Percentiles rank a stretch among this genome's conserved stretches.
These are phyloP conservation scores for Tursiops truncatus DNA, from an alignment of 2,113 vertebrate genomes.

Conservation along the genomic window DNA sequence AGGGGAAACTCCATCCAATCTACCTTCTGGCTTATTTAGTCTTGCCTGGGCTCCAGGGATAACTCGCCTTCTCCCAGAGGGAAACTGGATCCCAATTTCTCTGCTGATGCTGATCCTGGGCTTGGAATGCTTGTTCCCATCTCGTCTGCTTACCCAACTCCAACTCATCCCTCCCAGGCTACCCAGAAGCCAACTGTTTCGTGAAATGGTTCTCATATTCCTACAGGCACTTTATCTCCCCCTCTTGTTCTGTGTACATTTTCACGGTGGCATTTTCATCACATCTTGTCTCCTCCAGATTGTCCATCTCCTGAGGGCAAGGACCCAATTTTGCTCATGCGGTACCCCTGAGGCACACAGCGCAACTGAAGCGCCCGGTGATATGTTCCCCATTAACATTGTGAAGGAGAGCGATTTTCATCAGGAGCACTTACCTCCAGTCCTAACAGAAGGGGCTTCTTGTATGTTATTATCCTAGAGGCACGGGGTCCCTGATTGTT, in stretches of 20 bases:
- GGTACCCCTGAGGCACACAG: not conserved
- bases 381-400: not conserved
- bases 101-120: not conserved
- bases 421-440: not conserved
- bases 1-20: not conserved
- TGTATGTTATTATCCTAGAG: not conserved
- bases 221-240: not conserved
- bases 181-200: not conserved
- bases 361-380: no score
- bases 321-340: not conserved
- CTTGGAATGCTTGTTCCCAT: accelerated
- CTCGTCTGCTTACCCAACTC: not conserved
- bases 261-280: not conserved
- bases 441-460: not conserved
- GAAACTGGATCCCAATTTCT: not conserved
- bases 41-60: not conserved
- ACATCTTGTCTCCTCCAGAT: not conserved
- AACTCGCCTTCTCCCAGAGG: not conserved
- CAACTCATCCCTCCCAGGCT: not conserved
- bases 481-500: no score
- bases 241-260: not conserved
- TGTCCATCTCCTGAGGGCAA: not conserved
- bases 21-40: accelerated
- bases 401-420: not conserved
- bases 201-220: not conserved